Evolutionary conservation across 1,140 invertebrate genomes (phyloP), one percentile per base, ranked within the genome.

Genomic region (Tenebrio molitor): DNA sequence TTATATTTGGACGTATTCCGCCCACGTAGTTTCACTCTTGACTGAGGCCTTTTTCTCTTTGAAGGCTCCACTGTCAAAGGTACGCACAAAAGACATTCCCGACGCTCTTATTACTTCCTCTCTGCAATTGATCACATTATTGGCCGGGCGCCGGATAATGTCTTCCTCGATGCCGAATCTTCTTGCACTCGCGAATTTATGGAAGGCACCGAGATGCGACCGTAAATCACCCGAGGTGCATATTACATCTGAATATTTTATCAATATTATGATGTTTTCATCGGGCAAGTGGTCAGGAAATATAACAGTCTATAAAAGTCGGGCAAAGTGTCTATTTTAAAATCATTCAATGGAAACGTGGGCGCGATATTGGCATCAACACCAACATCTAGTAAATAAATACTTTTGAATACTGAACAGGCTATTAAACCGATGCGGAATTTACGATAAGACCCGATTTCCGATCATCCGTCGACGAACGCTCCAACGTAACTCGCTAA

Each of bases 1-100:
- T 73, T 73, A 69, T 73, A 73, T 73, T 69, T 64, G 65, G 65
- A 69, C 50, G 58, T 73, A 73, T 73, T 69, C 71, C 65, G 50
- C 65, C 65, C 71, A 69, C 71, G 66, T 73, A 73, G 50, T 58
- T 58, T 58, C 50, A 58, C 50, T 58, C 50, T 58, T 58, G 50
- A 58, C 50, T 58, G 50, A 58, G 50, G 50, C 12, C 50, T 53
- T 53, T 53, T 23, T 53, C 46, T 53, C 46, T 58, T 58, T 58
- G 50, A 58, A 34, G 50, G 50, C 21, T 14, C 17, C 5, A 50
- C 17, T 50, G 44, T 58, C 23, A 29, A 58, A 58, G 50, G 50
- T 58, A 58, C 23, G 50, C 50, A 58, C 21, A 29, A 53, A 29
- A 58, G 50, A 29, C 50, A 58, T 58, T 58, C 50, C 50, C 23